Evolutionary conservation across 2,888 invertebrate species (phyloP), one percentile per base, ranked within the genome.

Genomic region (Melikaiella ostensackeni): DNA sequence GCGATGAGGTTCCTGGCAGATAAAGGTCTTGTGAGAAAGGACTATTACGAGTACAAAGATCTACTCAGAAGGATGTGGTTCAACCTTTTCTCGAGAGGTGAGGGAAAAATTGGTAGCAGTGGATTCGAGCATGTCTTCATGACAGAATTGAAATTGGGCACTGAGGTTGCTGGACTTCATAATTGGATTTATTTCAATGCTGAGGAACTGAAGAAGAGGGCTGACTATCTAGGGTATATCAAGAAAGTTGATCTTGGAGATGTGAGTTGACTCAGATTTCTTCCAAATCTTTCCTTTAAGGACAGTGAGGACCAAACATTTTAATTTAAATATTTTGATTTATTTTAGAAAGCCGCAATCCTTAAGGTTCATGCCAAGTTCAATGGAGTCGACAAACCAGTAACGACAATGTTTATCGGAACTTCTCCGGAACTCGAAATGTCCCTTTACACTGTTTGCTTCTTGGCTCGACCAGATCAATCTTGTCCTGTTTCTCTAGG

Each of bases 51-150:
- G 55, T 96, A 96, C 88, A 94, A 94, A 81, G 95, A 96, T 86
- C 93, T 94, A n/a, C 90, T 97, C 13, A 94, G 95, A 87, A 94
- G 94, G 81, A 90, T 96, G 16, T 97, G 96, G 96, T 97, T 97
- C 88, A 95, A 95, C 46, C 93, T 97, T 84, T 98, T 97, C 89
- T 95, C 97, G 0, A 93, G 98, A 80, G 95, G 96, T 42, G 88
- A 89, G 19, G 96, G 96, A 38, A 94, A 94, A 88, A 94, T 96
- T 30, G 96, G 98, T 79, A 98, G 98, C 85, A 96, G 96, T 57
- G 98, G 97, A 1, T 98, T 98, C 89, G 98, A 98, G 91, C 98
- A 98, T 88, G 95, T 98, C 30, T 98, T 98, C 91, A 94, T 98
- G 3, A 96, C 97, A 0, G 98, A 98, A 93, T 92, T 96, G 0